A percentile compares a stretch with the other conserved stretches of the same genome.
Evolutionary conservation across 2,888 invertebrate genomes (phyloP).

Genomic region (Chrysomela aeneicollis): DNA sequence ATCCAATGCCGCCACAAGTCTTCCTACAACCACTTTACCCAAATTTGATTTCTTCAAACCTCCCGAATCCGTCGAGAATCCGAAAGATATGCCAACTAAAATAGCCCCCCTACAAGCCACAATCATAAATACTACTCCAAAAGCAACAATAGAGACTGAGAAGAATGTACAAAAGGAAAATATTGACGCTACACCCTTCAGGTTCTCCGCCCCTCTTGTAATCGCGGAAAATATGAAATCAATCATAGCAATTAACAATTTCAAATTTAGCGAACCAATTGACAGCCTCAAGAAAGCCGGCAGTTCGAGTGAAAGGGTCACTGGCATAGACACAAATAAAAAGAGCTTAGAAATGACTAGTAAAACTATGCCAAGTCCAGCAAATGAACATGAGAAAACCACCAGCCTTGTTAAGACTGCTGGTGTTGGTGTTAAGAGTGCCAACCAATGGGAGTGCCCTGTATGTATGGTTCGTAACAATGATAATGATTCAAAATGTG

Average conservation of each 20-base stretch:
- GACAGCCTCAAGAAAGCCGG: slow-evolving; percentile 50
- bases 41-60: slow-evolving; percentile 65
- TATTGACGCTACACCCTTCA: slow-evolving; percentile 48
- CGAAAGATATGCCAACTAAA: slow-evolving; percentile 1
- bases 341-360: not conserved
- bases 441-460: slow-evolving; percentile 21
- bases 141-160: slow-evolving; percentile 33
- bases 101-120: not conserved
- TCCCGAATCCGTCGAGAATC: slow-evolving; percentile 5
- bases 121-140: slow-evolving; percentile 10
- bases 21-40: slow-evolving; percentile 68
- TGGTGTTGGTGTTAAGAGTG: not conserved
- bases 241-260: slow-evolving; percentile 64
- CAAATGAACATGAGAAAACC: not conserved
- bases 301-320: slow-evolving; percentile 11
- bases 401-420: slow-evolving; percentile 16
- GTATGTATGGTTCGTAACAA: slow-evolving; percentile 22
- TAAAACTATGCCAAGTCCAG: not conserved
- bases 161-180: slow-evolving; percentile 32
- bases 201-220: slow-evolving; percentile 64
- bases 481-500: slow-evolving; percentile 20
- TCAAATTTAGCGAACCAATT: slow-evolving; percentile 67
- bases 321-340: not conserved
- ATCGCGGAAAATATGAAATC: slow-evolving; percentile 59
- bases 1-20: slow-evolving; percentile 21